These are phyloP conservation scores for Strix uralensis DNA, from an alignment of 2,113 vertebrate species.

Conservation along the genomic window DNA sequence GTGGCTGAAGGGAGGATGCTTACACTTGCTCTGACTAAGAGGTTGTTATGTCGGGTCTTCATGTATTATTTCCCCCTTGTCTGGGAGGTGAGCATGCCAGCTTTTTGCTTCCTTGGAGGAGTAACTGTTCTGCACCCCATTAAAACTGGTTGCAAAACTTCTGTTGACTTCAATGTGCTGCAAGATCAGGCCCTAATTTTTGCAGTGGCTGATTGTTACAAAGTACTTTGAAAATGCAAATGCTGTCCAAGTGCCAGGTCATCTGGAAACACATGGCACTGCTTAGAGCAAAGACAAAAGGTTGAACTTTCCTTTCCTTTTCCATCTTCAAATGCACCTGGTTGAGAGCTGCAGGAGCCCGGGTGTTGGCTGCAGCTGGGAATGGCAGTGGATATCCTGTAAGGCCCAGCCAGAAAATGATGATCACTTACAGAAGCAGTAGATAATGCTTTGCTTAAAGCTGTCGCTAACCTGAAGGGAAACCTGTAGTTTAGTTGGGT, in stretches of 20 bases:
- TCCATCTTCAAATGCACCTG: neutral
- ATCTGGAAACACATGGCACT: neutral
- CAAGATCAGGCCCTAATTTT: neutral
- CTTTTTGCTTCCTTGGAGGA: neutral
- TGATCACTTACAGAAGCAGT: fast-evolving
- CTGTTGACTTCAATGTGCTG: neutral
- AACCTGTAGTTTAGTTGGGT: neutral
- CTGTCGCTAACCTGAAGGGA: neutral
- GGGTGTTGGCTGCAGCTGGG: neutral
- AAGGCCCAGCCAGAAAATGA: neutral
- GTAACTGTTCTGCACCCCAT: neutral
- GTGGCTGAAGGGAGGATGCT: neutral
- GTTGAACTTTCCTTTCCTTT: neutral
- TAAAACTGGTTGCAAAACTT: neutral
- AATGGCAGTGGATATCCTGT: neutral
- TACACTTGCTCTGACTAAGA: neutral
- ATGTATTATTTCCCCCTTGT: neutral
- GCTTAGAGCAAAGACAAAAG: neutral
- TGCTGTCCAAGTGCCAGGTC: neutral
- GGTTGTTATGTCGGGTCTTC: neutral
- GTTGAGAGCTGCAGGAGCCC: neutral
- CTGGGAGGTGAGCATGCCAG: neutral
- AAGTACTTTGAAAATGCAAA: neutral
- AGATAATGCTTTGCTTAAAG: neutral
- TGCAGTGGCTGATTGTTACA: neutral